These are phyloP conservation scores for Parnassius mnemosyne DNA, from an alignment of 2,888 invertebrate species.

Conservation along the genomic window DNA sequence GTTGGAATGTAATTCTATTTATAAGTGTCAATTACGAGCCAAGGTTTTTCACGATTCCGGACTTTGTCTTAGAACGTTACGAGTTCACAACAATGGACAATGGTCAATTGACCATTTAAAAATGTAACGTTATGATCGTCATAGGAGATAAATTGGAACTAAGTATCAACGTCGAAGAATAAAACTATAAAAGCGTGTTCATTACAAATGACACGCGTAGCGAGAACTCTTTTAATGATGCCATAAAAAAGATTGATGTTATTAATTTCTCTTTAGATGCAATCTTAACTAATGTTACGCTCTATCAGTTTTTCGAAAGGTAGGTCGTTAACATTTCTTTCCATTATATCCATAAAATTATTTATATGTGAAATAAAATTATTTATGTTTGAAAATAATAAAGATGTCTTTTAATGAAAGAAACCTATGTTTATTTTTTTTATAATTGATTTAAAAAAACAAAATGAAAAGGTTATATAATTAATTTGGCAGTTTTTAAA, in stretches of 20 bases:
- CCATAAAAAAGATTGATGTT: not conserved
- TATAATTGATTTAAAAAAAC: too few relatives aligned
- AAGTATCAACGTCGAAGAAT: constrained; percentile 11
- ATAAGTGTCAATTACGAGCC: constrained; percentile 32
- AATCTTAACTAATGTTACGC: too few relatives aligned
- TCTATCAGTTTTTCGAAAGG: too few relatives aligned
- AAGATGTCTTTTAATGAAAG: too few relatives aligned
- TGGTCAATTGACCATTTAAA: constrained; percentile 42
- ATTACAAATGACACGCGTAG: constrained; percentile 9
- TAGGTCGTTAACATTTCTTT: too few relatives aligned
- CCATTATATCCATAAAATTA: too few relatives aligned
- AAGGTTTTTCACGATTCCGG: constrained; percentile 34
- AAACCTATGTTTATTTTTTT: too few relatives aligned
- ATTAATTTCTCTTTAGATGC: too few relatives aligned
- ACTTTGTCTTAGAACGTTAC: constrained; percentile 32
- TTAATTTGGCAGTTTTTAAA: too few relatives aligned
- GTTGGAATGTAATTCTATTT: constrained; percentile 30
- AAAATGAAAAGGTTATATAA: too few relatives aligned
- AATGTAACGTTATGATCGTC: constrained; percentile 29
- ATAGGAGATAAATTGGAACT: constrained; percentile 22
- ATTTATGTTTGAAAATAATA: too few relatives aligned
- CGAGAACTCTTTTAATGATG: constrained; percentile 1
- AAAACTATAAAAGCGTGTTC: constrained; percentile 1
- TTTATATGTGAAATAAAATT: too few relatives aligned
- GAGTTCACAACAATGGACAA: constrained; percentile 31